Evolutionary conservation across 2,888 invertebrate species (phyloP).

Genomic region (Seira ritae): DNA sequence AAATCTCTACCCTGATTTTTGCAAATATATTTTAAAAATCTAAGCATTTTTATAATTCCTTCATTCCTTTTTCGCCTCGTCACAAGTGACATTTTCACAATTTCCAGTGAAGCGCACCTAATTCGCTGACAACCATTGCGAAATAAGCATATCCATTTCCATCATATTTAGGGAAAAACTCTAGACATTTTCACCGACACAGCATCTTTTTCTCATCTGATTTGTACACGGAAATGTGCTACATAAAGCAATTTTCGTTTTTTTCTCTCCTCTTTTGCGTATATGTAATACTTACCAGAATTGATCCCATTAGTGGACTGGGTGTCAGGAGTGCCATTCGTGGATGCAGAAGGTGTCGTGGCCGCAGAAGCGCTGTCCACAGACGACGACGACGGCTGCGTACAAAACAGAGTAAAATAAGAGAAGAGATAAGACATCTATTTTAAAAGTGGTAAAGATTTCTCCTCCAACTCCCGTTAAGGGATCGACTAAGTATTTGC

Average conservation of each 20-base stretch:
- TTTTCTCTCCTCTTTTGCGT: neutral
- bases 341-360: slow-evolving; percentile 73
- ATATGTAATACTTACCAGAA: slow-evolving; percentile 72
- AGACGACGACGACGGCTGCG: slow-evolving; percentile 68
- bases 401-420: slow-evolving; percentile 30
- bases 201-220: neutral
- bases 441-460: too few species aligned
- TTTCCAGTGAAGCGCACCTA: slow-evolving; percentile 8
- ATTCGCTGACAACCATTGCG: slow-evolving; percentile 16
- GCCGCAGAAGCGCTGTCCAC: slow-evolving; percentile 72
- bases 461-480: too few species aligned
- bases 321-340: slow-evolving; percentile 74
- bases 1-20: neutral
- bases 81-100: neutral
- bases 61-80: neutral
- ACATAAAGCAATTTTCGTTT: neutral
- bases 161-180: neutral
- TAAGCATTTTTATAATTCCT: neutral
- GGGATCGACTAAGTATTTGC: too few species aligned
- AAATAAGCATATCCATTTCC: slow-evolving; percentile 3
- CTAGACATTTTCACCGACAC: neutral
- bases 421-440: neutral
- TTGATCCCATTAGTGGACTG: slow-evolving; percentile 74
- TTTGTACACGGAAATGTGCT: neutral
- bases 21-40: neutral